Base-by-base conservation (phyloP, 2,113 vertebrate species). In the Symphodus melops region DNA sequence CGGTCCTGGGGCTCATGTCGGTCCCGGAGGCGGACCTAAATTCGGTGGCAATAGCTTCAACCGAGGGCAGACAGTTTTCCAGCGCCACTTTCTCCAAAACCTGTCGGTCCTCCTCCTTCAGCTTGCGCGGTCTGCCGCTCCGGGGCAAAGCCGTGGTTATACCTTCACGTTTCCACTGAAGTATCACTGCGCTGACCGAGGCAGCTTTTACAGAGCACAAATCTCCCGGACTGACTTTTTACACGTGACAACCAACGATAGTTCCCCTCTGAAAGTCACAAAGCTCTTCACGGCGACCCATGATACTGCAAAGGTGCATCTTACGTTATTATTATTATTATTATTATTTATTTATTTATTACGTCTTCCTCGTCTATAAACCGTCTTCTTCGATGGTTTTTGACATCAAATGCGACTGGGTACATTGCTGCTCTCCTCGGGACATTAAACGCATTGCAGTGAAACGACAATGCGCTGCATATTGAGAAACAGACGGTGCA, bases 81-180 rank as follows among this genome's bases (percentile, higher is more conserved):
- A 79, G 62, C 2, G 78, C 88, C 1, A 86, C 61, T n/a, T 52
- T 57, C 75, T 89, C 75, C 85, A 89, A 67, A 46, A 87, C 52
- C 21, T 82, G 85, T 0, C 85, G 85, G 70, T 87, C 56, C 75
- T 74, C 58, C 68, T 89, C 85, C 1, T 75, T 82, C 8, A 89
- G 88, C 81, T 86, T 89, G 72, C 86, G 85, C 7, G 88, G 88
- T 3, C 88, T 83, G 61, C 88, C 85, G 73, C 88, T 77, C 12
- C 88, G 85, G 48, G 88, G 88, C 72, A 87, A 33, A 48, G 85
- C 69, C 44, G 83, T 82, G 1, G 88, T 89, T 25, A 79, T 76
- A 3, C 85, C 83, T 23, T 56, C 80, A 1, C 81, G 83, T 52
- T 89, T 87, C 88, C 85, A 89, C 76, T 72, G 81, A 0, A 84